phyloP scores from a whole-genome alignment of 2,113 vertebrate species.

The Ramphastos sulfuratus region DNA sequence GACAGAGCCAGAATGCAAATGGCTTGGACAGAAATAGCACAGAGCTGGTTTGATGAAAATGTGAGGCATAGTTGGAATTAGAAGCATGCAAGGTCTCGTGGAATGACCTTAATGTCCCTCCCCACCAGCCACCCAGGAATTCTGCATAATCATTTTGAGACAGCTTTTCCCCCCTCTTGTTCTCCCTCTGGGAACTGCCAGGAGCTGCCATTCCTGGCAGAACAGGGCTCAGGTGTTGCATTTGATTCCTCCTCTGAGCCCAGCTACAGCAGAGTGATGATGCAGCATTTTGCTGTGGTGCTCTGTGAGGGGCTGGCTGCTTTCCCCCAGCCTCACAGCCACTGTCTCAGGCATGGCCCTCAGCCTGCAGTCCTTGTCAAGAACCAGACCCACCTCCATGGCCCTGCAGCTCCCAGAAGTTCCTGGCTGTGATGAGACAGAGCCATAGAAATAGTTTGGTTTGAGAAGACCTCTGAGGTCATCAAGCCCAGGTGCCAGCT shows the following conservation, averaged over 20 bases:
- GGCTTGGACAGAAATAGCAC: constrained; percentile 44
- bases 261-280: background rate
- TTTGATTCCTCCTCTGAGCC: background rate
- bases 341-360: rapidly evolving
- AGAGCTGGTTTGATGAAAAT: constrained; percentile 73
- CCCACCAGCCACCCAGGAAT: background rate
- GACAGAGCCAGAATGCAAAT: constrained; percentile 74
- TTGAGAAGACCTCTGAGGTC: too few relatives aligned
- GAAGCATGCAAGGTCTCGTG: constrained; percentile 60
- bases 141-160: constrained; percentile 47
- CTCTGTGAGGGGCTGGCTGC: background rate
- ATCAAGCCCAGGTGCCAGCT: too few relatives aligned
- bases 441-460: background rate
- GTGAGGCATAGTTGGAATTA: constrained; percentile 67
- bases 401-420: background rate
- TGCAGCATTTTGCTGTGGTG: background rate
- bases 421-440: background rate
- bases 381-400: background rate
- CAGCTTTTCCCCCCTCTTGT: background rate
- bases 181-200: background rate
- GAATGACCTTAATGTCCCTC: constrained; percentile 63
- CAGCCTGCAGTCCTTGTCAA: rapidly evolving
- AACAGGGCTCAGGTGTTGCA: background rate
- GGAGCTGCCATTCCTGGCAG: background rate
- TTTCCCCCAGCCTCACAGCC: background rate